Evolutionary conservation across 1,140 invertebrate genomes (phyloP), one percentile per base, ranked within the genome.

Genomic region (Ceratina australensis): DNA sequence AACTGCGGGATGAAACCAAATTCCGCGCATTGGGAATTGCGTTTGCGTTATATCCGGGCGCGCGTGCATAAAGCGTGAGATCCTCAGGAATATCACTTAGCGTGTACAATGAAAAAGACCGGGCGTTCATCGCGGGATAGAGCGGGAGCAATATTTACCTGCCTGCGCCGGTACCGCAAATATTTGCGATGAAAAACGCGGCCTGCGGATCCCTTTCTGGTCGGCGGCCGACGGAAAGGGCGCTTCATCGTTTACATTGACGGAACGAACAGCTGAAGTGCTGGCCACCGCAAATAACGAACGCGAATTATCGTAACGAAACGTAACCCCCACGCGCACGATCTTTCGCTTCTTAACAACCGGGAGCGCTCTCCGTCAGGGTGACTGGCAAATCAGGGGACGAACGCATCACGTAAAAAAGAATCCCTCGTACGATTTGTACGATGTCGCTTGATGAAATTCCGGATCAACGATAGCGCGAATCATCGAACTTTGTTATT

Each of bases 291-390:
- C 69, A 78, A 78, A 78, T 72, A 78, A 72, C 76, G 16, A n/a
- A 72, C 60, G 76, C 69, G 76, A 78, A 72, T 78, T 72, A 78
- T 72, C 76, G 76, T 72, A 78, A 78, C 76, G 76, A 72, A 72
- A 59, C 76, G 54, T 57, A 42, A 12, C 24, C n/a, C 15, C 49
- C 28, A 42, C 33, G 42, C 13, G 68, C 57, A n/a, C 69, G 69
- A 78, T 72, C 69, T 71, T 56, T 63, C 22, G 24, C 69, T 57
- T 22, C 68, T 71, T 61, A 72, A 72, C 57, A 72, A 72, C 50
- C 10, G 59, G 28, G 59, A 2, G 28, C 42, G 26, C 54, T 50
- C 33, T 22, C 24, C 15, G 57, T 18, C 22, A 15, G 20, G 33
- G 12, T 18, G 22, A 20, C 13, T 59, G 65, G 33, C n/a, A n/a